Base-by-base conservation (phyloP, 2,113 vertebrate genomes). In the Daphoenositta chrysoptera region DNA sequence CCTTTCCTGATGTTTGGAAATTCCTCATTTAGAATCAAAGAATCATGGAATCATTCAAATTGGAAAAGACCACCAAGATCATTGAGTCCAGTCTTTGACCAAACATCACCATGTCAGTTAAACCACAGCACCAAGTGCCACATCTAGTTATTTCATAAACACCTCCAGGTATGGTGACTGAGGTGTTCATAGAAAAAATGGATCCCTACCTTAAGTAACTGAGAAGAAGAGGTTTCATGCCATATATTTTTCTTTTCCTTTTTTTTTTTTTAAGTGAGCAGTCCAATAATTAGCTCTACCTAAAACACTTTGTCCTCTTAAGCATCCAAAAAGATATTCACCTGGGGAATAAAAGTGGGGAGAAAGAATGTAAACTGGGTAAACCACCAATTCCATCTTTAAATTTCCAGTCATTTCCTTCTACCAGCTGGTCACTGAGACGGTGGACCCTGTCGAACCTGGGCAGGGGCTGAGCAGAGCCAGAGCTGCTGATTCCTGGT, bases 251-350 rank as follows among this genome's bases (percentile, higher is more conserved):
- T 24, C 6, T 39, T 44, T 33, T 10, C 11, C 28, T 30, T 24
- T 14, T 15, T 27, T 6, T 23, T n/a, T 15, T 3, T n/a, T n/a
- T n/a, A n/a, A 10, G 30, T 12, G 11, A 33, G 9, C 5, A 31
- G 9, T 12, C 6, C 27, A 21, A 33, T 40, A 27, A 33, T 13
- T 21, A 57, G 1, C 4, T 68, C 37, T 35, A n/a, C n/a, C 17
- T 18, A 30, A 23, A 54, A 70, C 28, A 3, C 10, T 12, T 27
- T 1, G 0, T 48, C 23, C 9, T 39, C 15, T 45, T 33, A 40
- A 82, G 37, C 58, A 45, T 15, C 8, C 7, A 7, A 35, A 54
- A 20, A 2, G 0, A 10, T 16, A 24, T 5, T 28, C 31, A 22
- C 19, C 26, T 21, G 22, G 13, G n/a, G n/a, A n/a, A n/a, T 26